phyloP scores from a whole-genome alignment of 2,797 vertebrate species.

The Toxotes lorentzi region DNA sequence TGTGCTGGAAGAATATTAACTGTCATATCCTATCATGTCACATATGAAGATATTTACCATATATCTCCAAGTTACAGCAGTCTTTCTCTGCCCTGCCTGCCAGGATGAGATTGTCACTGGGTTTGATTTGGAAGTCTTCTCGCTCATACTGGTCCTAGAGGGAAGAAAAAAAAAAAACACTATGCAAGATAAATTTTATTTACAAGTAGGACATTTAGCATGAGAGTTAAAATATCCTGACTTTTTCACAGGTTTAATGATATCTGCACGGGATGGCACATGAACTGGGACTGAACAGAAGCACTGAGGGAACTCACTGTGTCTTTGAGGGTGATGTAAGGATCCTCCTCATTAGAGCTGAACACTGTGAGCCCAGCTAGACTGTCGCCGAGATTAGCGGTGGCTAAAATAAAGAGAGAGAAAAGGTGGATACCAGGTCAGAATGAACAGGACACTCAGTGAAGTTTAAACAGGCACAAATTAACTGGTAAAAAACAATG shows the following conservation, averaged over 20 bases:
- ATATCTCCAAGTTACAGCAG: conserved; percentile 93
- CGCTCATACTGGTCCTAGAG: conserved; percentile 95
- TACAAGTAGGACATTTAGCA: background rate
- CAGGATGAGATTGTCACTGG: conserved; percentile 93
- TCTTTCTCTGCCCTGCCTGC: conserved; percentile 93
- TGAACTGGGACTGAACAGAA: background rate
- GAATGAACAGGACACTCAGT: background rate
- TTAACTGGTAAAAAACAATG: background rate
- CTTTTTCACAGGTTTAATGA: background rate
- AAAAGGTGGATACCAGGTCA: background rate
- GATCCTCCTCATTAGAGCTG: conserved; percentile 92
- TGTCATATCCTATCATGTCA: background rate
- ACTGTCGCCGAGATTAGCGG: conserved; percentile 90
- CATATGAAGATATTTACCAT: conserved; percentile 81
- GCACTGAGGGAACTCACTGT: conserved; percentile 86
- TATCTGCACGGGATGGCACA: background rate
- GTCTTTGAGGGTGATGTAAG: conserved; percentile 95
- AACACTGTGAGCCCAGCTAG: conserved; percentile 93
- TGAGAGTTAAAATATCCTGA: rapidly evolving
- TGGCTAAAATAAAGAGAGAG: conserved; percentile 71
- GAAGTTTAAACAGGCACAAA: background rate
- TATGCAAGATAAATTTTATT: background rate
- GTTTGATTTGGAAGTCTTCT: conserved; percentile 95
- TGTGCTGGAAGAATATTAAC: background rate
- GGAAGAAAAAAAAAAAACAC: background rate